Conservation (phyloP, 92 coral and sea anemone species). For the Palythoa caribaeorum region DNA sequence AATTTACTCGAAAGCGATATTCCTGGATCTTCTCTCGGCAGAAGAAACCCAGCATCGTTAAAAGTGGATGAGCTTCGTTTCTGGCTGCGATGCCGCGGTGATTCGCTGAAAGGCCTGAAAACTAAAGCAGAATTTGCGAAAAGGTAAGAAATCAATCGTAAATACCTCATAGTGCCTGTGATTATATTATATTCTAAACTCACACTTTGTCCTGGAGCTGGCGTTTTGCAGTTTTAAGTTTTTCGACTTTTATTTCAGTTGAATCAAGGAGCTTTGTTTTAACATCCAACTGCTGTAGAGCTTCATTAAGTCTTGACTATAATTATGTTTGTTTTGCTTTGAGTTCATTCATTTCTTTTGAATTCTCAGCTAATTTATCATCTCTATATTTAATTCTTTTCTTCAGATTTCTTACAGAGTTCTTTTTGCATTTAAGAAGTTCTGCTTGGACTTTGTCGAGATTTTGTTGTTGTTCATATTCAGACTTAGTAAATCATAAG, state of each 20-base stretch:
- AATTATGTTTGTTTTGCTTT: slow-evolving; percentile 10
- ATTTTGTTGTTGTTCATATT: slow-evolving; percentile 13
- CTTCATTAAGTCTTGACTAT: slow-evolving; percentile 9
- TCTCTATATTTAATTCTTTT: slow-evolving; percentile 27
- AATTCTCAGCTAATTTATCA: background rate
- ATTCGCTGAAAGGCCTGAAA: no score
- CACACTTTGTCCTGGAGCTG: slow-evolving; percentile 11
- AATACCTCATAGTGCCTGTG: no score
- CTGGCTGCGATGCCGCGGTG: no score
- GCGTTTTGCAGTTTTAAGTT: background rate
- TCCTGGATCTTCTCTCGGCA: no score
- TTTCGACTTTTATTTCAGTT: background rate
- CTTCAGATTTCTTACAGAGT: background rate
- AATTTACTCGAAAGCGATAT: no score
- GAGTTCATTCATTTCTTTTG: slow-evolving; percentile 9
- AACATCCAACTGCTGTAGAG: slow-evolving; percentile 29
- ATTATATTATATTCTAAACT: no score
- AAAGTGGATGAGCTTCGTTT: no score
- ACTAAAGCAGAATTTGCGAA: no score
- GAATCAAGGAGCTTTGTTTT: background rate
- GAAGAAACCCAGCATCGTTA: no score
- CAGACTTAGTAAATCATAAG: background rate
- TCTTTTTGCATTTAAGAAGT: background rate
- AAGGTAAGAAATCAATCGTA: no score
- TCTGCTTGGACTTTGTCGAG: slow-evolving; percentile 5